Evolutionary conservation across 1,140 invertebrate species (phyloP).

Genomic region (Lerema accius): DNA sequence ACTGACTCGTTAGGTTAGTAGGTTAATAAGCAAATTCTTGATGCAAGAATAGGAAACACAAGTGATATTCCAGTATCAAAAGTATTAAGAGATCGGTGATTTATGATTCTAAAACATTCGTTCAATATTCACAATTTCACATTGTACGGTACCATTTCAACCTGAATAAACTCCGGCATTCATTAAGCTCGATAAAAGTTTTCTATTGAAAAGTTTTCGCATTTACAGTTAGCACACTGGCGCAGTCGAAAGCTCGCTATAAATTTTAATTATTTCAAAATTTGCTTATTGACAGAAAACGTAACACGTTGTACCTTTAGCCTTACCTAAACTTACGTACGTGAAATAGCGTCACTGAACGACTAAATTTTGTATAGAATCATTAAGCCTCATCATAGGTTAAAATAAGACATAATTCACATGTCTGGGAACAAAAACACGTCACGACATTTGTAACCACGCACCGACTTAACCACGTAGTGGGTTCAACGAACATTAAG

Average conservation of each 20-base stretch:
- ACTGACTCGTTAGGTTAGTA: neutral
- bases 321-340: too few relatives aligned
- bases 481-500: constrained; percentile 49
- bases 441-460: constrained; percentile 35
- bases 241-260: constrained; percentile 9
- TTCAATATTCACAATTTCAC: constrained; percentile 17
- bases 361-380: neutral
- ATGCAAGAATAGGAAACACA: neutral
- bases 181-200: constrained; percentile 29
- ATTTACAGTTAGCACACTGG: constrained; percentile 24
- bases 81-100: neutral
- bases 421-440: constrained; percentile 41
- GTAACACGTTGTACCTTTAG: constrained; percentile 10
- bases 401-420: constrained; percentile 25
- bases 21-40: neutral
- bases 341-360: neutral
- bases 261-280: neutral
- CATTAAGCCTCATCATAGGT: too few relatives aligned
- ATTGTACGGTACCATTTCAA: constrained; percentile 16
- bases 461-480: constrained; percentile 34
- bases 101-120: constrained; percentile 14
- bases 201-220: constrained; percentile 32
- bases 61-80: neutral
- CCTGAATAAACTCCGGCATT: constrained; percentile 26
- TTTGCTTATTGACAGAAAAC: too few relatives aligned